Evolutionary conservation across 35 echinoderm and acorn worm genomes (phyloP).

Genomic region (Hemicentrotus pulcherrimus): DNA sequence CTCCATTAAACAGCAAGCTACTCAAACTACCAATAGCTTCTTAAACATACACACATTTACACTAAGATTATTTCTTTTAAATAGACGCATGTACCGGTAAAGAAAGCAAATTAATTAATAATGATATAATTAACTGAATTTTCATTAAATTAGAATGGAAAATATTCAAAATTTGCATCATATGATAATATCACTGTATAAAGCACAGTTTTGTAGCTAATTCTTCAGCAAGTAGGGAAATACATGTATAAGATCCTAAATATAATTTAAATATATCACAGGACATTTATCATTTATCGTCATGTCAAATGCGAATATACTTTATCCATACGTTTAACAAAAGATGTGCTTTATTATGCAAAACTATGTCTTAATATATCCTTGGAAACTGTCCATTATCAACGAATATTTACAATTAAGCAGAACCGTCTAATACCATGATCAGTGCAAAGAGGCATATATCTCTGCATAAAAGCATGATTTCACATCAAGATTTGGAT

Average conservation of each 20-base stretch:
- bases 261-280: no score
- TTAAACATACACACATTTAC: neutral
- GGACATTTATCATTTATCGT: neutral
- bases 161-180: neutral
- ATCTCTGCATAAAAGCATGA: neutral
- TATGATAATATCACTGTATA: no score
- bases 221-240: neutral
- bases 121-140: neutral
- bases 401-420: neutral
- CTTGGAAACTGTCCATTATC: neutral
- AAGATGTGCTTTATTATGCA: no score
- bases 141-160: neutral
- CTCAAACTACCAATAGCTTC: no score
- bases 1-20: no score
- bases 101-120: neutral
- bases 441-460: neutral
- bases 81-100: neutral
- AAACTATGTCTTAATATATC: neutral
- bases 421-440: neutral
- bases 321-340: neutral
- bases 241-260: no score
- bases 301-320: neutral
- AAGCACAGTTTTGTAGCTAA: neutral
- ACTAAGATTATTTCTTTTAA: neutral
- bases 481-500: neutral